Evolutionary conservation across 2,797 vertebrate genomes (phyloP).

Genomic region (Ctenopoma multispine): DNA sequence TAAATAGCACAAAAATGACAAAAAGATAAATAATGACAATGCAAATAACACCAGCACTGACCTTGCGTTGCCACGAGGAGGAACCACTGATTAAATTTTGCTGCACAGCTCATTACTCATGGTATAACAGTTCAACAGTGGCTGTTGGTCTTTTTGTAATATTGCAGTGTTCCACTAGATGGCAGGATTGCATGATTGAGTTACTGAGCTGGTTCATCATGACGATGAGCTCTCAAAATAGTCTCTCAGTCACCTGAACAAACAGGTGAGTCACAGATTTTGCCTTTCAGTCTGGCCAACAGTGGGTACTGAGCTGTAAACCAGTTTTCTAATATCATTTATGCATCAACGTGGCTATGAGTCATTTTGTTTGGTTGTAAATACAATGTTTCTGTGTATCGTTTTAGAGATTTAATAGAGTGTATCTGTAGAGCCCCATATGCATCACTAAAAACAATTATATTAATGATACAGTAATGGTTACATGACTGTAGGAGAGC

Average conservation of each 20-base stretch:
- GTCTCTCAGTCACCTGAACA: constrained; percentile 39
- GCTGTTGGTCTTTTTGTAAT: constrained; percentile 13
- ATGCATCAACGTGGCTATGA: background rate
- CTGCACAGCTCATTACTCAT: background rate
- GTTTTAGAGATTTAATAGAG: constrained; percentile 16
- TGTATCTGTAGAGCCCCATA: constrained; percentile 6
- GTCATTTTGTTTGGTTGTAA: background rate
- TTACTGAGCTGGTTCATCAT: background rate
- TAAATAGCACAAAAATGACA: constrained; percentile 1
- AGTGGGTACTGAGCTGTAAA: background rate
- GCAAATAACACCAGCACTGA: constrained; percentile 44
- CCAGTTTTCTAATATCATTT: background rate
- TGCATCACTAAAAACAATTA: constrained; percentile 1
- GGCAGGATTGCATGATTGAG: constrained; percentile 43
- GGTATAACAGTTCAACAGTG: background rate
- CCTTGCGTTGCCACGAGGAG: constrained; percentile 67
- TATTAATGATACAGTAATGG: background rate
- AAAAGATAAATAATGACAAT: background rate
- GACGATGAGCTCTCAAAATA: constrained; percentile 6
- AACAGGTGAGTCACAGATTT: constrained; percentile 21
- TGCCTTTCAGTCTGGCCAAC: constrained; percentile 5
- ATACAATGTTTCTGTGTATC: constrained; percentile 10
- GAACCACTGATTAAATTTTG: constrained; percentile 50
- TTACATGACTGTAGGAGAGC: constrained; percentile 28
- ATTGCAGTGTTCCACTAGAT: constrained; percentile 43